These are phyloP conservation scores for Agrotis exclamationis DNA, from an alignment of 2,888 invertebrate genomes.

Conservation along the genomic window DNA sequence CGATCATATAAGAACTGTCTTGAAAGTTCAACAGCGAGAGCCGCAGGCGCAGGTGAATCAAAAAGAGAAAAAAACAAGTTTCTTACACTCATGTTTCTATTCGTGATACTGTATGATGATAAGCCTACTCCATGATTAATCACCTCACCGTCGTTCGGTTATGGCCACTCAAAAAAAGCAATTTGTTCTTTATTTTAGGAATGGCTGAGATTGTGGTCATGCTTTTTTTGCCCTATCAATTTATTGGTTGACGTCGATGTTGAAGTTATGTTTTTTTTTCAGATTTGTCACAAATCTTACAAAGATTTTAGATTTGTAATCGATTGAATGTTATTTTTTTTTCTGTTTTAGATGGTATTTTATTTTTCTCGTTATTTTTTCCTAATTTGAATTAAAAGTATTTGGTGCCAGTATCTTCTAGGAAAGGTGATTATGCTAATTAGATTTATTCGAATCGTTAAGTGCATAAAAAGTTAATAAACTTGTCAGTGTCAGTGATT, in stretches of 20 bases:
- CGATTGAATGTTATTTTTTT: slow-evolving; percentile 9
- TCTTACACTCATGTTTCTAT: slow-evolving; percentile 65
- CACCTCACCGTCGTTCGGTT: slow-evolving; percentile 66
- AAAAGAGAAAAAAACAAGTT: slow-evolving; percentile 48
- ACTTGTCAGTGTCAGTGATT: slow-evolving; percentile 25
- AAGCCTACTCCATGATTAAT: slow-evolving; percentile 75
- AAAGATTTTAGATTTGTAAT: slow-evolving; percentile 30
- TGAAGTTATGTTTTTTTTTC: slow-evolving; percentile 23
- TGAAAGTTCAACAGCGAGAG: slow-evolving; percentile 32
- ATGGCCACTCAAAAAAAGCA: slow-evolving; percentile 67
- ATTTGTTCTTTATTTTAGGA: slow-evolving; percentile 75
- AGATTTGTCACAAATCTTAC: slow-evolving; percentile 44
- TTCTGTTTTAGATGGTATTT: no score
- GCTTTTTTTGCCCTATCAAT: slow-evolving; percentile 64
- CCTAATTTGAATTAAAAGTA: neutral
- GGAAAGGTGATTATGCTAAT: slow-evolving; percentile 25
- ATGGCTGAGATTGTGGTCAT: slow-evolving; percentile 59
- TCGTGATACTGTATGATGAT: slow-evolving; percentile 72
- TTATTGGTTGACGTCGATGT: slow-evolving; percentile 60
- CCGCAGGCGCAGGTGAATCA: slow-evolving; percentile 57
- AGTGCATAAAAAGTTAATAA: slow-evolving; percentile 23
- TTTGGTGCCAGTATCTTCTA: slow-evolving; percentile 18
- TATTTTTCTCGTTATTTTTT: no score
- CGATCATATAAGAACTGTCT: slow-evolving; percentile 15
- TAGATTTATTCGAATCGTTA: slow-evolving; percentile 8